Evolutionary conservation across 2,888 invertebrate species (phyloP).

Genomic region (Coronaproctus castanopsis): DNA sequence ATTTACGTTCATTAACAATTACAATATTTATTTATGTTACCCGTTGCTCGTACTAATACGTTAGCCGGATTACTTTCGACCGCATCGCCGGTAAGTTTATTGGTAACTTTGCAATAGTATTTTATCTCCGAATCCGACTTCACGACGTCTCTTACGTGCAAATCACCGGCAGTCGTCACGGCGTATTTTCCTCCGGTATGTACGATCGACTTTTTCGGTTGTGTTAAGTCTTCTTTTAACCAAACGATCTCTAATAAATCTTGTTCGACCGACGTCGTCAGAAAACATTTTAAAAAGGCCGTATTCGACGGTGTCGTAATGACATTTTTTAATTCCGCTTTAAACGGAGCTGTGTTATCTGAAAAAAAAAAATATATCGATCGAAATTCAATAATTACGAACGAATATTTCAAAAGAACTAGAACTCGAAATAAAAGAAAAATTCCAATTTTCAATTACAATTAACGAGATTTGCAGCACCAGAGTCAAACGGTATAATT

Average conservation of each 20-base stretch:
- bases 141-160: slow-evolving; percentile 51
- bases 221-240: slow-evolving; percentile 21
- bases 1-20: too few species aligned
- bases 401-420: neutral
- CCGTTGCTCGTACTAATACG: neutral
- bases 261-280: slow-evolving; percentile 16
- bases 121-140: slow-evolving; percentile 50
- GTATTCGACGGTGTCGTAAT: slow-evolving; percentile 24
- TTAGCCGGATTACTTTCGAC: slow-evolving; percentile 34
- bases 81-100: slow-evolving; percentile 58
- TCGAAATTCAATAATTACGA: neutral
- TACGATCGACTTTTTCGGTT: slow-evolving; percentile 7
- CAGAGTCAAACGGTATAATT: too few species aligned
- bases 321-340: slow-evolving; percentile 22
- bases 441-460: too few species aligned
- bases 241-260: slow-evolving; percentile 19
- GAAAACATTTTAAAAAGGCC: slow-evolving; percentile 23
- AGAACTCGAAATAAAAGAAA: neutral
- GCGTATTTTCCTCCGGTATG: slow-evolving; percentile 30
- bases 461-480: too few species aligned
- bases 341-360: slow-evolving; percentile 18
- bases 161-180: slow-evolving; percentile 46
- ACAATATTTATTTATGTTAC: too few species aligned
- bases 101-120: slow-evolving; percentile 61
- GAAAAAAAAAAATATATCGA: slow-evolving; percentile 2